Base-by-base conservation (phyloP, 2,113 vertebrate species). In the Nothoprocta perdicaria region DNA sequence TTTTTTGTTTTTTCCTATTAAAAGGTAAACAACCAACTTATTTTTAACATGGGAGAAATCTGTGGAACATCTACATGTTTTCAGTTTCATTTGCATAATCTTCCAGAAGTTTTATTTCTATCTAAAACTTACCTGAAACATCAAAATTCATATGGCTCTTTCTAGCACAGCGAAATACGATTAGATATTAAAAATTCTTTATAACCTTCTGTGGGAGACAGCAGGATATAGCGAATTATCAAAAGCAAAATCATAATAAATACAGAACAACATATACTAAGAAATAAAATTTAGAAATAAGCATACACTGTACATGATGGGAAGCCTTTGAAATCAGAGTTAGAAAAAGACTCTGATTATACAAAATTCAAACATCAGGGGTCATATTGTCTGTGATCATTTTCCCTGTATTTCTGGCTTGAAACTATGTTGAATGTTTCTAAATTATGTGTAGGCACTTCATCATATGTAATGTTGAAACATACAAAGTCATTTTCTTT, bases 321-420 rank as follows among this genome's bases (percentile, higher is more conserved):
- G 11, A 71, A 50, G 24, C 35, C 22, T 60, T 73, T 90, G 60
- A 88, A 94, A 84, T 61, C 89, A 35, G 69, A 86, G 53, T 83
- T 41, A 81, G 85, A 85, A 94, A 94, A 95, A 73, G 7, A 29
- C 14, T 62, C 17, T 29, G 68, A 77, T 90, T 78, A 48, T 63
- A 48, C 90, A 66, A 76, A 90, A 71, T 89, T 93, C 91, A 84
- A 94, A 75, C 75, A 72, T 88, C 65, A 80, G 46, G 18, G 91
- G 41, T 76, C 24, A 73, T 60, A 24, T 83, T 85, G 13, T 82
- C 76, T 71, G 68, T 45, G n/a, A 83, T 53, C 0, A 6, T 79
- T 96, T 94, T 57, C 55, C 60, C 48, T 67, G 84, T 12, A 82
- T 46, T 73, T 96, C 94, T 96, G 60, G 6, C 50, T 90, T 90